phyloP scores from a whole-genome alignment of 2,797 vertebrate species.

The Acanthurus tractus region DNA sequence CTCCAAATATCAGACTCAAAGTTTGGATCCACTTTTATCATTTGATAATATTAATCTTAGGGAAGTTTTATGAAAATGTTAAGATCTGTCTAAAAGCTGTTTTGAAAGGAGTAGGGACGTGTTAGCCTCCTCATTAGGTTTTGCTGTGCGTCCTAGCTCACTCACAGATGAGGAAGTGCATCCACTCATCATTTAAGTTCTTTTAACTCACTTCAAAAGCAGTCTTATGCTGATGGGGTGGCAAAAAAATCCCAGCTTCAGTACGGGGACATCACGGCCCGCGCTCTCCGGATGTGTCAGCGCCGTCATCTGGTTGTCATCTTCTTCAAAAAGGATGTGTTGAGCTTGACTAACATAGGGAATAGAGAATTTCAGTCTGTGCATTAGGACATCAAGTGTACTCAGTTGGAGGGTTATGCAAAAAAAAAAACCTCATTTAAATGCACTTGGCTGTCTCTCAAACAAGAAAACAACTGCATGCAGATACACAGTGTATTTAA shows the following conservation, averaged over 20 bases:
- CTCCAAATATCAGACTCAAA: no score
- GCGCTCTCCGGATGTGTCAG: slow-evolving; percentile 60
- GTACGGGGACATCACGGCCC: slow-evolving; percentile 59
- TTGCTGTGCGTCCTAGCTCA: slow-evolving; percentile 5
- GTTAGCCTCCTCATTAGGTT: slow-evolving; percentile 51
- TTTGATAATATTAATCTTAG: slow-evolving; percentile 21
- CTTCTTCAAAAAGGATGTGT: slow-evolving; percentile 67
- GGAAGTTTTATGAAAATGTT: slow-evolving; percentile 19
- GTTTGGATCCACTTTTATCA: not conserved
- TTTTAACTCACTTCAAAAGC: slow-evolving; percentile 76
- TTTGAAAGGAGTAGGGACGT: slow-evolving; percentile 40
- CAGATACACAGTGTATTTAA: not conserved
- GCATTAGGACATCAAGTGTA: slow-evolving; percentile 42
- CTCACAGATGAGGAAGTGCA: slow-evolving; percentile 54
- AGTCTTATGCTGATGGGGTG: slow-evolving; percentile 50
- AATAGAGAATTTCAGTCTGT: slow-evolving; percentile 39
- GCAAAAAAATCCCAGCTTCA: slow-evolving; percentile 56
- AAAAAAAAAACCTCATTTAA: slow-evolving; percentile 9
- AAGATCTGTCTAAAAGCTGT: slow-evolving; percentile 29
- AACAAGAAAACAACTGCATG: not conserved
- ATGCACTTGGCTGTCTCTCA: slow-evolving; percentile 28
- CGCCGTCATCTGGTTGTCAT: slow-evolving; percentile 69
- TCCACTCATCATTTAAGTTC: slow-evolving; percentile 53
- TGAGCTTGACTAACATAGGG: slow-evolving; percentile 58
- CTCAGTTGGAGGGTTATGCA: slow-evolving; percentile 32